phyloP scores from a whole-genome alignment of 2,113 vertebrate species.

The Excalfactoria chinensis region DNA sequence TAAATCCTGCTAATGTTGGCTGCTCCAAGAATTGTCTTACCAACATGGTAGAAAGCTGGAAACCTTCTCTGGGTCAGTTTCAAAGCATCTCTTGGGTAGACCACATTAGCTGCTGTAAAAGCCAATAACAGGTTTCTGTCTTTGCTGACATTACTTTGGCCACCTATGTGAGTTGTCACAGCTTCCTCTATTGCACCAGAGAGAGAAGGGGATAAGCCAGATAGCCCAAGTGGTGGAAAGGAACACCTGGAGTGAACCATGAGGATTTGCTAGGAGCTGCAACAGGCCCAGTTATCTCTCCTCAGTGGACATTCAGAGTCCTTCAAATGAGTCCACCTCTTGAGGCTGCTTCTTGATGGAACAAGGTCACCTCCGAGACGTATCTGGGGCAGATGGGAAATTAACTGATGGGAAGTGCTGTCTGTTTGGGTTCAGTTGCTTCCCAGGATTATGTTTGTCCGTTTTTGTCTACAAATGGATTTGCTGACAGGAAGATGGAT shows the following conservation, averaged over 20 bases:
- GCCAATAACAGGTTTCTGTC: not conserved
- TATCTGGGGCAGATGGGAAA: not conserved
- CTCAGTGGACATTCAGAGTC: not conserved
- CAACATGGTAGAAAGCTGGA: not conserved
- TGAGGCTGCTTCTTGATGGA: not conserved
- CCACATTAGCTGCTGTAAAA: not conserved
- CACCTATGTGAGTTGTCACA: not conserved
- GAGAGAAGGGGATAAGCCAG: not conserved
- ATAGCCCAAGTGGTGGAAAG: rapidly evolving
- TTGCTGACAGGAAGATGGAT: not conserved
- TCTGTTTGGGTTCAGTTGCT: not conserved
- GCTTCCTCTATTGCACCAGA: not conserved
- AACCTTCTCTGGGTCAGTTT: not conserved
- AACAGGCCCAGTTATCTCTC: not conserved
- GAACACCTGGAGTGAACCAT: not conserved
- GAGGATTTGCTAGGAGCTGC: rapidly evolving
- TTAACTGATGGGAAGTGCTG: not conserved
- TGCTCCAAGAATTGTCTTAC: not conserved
- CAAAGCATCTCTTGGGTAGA: not conserved
- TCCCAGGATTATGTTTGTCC: not conserved
- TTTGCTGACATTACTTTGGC: not conserved
- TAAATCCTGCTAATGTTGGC: not conserved
- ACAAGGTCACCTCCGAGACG: not conserved
- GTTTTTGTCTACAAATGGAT: not conserved
- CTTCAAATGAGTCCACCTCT: not conserved